Conservation (phyloP, 2,888 invertebrate species). For the Corbicula japonica region DNA sequence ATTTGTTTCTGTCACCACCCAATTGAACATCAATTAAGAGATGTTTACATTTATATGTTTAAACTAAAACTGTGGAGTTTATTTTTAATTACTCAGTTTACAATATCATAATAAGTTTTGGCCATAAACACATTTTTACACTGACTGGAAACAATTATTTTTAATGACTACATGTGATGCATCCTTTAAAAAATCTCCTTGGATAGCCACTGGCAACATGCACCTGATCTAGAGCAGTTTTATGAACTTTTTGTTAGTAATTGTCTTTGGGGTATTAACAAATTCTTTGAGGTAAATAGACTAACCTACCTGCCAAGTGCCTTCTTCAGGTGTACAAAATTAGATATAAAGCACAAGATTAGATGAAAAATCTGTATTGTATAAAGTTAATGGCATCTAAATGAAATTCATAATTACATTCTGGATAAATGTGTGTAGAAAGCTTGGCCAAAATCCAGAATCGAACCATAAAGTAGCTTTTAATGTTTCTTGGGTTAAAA, state of each 20-base stretch:
- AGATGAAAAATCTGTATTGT: slow-evolving; percentile 48
- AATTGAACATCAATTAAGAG: no score
- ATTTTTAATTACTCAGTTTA: no score
- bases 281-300: slow-evolving; percentile 11
- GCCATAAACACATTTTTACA: no score
- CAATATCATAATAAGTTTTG: no score
- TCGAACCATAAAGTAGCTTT: slow-evolving; percentile 15
- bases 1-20: no score
- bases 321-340: slow-evolving; percentile 51
- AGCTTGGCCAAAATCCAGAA: slow-evolving; percentile 28
- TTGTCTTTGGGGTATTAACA: slow-evolving; percentile 5
- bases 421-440: slow-evolving; percentile 31
- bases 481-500: slow-evolving; percentile 36
- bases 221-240: background rate
- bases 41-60: no score
- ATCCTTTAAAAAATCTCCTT: background rate
- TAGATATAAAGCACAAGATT: slow-evolving; percentile 29
- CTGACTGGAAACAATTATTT: no score
- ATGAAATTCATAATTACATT: slow-evolving; percentile 56
- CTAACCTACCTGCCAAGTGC: background rate
- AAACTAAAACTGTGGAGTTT: no score
- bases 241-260: background rate
- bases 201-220: slow-evolving; percentile 5
- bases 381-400: slow-evolving; percentile 53
- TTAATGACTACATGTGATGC: no score